A percentile compares a stretch with the other conserved stretches of the same genome.
These are phyloP conservation scores for Pitangus sulphuratus DNA, from an alignment of 2,797 vertebrate species.

Conservation along the genomic window DNA sequence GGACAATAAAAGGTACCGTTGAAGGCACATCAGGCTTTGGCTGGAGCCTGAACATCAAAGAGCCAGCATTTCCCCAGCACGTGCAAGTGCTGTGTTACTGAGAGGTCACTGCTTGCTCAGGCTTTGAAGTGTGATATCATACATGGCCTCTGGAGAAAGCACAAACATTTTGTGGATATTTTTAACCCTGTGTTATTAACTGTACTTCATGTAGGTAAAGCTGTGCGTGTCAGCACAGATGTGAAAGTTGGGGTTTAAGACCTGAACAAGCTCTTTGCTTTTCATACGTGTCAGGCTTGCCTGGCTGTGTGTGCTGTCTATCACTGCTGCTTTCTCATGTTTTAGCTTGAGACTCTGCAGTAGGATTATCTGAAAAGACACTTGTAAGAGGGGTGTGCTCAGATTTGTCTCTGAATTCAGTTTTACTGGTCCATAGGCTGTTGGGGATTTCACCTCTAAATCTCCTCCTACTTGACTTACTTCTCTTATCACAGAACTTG, in stretches of 20 bases:
- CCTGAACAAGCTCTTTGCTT: not conserved
- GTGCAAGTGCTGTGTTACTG: not conserved
- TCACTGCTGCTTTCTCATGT: not conserved
- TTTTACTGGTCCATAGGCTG: not conserved
- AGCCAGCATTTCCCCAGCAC: not conserved
- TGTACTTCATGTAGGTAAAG: not conserved
- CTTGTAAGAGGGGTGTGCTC: not conserved
- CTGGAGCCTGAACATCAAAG: conserved; percentile 27
- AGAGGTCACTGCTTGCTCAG: not conserved
- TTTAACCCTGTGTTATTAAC: not conserved
- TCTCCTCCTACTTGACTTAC: not conserved
- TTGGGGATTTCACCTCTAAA: not conserved
- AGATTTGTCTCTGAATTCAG: not conserved
- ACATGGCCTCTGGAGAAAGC: not conserved
- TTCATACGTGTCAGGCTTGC: not conserved
- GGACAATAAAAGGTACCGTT: not conserved
- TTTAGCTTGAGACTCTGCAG: not conserved
- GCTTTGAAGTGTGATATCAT: not conserved
- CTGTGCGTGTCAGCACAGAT: not conserved
- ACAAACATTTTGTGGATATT: not conserved
- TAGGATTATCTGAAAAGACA: not conserved
- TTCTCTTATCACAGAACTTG: not conserved
- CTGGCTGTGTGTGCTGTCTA: not conserved
- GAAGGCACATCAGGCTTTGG: not conserved
- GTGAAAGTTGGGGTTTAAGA: not conserved